Evolutionary conservation across 2,113 vertebrate species (phyloP).

Genomic region (Vulpes ferrilata): DNA sequence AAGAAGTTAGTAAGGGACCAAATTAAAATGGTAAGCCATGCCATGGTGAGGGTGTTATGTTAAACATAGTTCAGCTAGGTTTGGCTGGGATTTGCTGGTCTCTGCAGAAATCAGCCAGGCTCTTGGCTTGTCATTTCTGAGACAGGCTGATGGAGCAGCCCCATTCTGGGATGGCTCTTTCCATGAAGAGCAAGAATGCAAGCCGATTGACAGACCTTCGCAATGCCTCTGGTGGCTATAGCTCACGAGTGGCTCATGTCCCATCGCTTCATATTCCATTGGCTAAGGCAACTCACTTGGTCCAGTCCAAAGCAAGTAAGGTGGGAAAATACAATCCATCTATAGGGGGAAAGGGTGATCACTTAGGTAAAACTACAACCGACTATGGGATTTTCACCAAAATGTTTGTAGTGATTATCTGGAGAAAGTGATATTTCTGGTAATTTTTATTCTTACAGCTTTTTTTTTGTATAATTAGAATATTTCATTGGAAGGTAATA

Average conservation of each 20-base stretch:
- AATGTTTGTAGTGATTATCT: background rate
- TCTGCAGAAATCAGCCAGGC: background rate
- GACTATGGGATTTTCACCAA: background rate
- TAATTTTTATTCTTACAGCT: background rate
- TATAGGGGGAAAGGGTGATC: background rate
- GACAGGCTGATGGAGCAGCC: background rate
- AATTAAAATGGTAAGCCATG: background rate
- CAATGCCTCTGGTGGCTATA: background rate
- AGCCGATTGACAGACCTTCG: background rate
- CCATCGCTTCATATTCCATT: background rate
- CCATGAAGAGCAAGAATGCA: background rate
- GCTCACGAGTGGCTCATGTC: background rate
- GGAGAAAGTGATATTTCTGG: background rate
- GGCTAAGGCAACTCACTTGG: background rate
- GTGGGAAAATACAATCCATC: background rate
- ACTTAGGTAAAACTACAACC: background rate
- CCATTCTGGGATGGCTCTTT: background rate
- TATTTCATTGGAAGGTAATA: background rate
- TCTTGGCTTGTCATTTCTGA: background rate
- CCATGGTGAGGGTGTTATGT: background rate
- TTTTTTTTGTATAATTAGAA: conserved; percentile 39
- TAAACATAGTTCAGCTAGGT: background rate
- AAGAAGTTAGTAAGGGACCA: background rate
- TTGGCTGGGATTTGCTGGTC: background rate
- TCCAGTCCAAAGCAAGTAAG: background rate